Percentiles rank a stretch among this genome's conserved stretches.
These are phyloP conservation scores for Lepidostoma basale DNA, from an alignment of 1,140 invertebrate genomes.

Conservation along the genomic window DNA sequence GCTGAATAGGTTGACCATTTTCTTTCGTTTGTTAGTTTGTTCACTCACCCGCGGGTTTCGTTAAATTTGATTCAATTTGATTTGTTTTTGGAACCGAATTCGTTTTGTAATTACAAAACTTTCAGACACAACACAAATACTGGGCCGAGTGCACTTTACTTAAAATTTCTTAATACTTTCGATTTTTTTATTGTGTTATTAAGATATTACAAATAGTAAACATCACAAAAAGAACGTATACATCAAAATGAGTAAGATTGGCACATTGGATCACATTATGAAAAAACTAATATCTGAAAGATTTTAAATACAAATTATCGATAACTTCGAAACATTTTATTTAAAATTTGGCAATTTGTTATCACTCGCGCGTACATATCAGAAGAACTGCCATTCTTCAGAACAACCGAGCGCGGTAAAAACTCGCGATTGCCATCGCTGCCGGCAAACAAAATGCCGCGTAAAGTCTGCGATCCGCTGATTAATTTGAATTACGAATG, in stretches of 20 bases:
- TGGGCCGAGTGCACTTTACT: background rate
- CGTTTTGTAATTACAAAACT: conserved; percentile 5
- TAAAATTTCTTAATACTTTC: conserved; percentile 3
- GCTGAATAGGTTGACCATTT: conserved; percentile 43
- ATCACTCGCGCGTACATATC: too few relatives aligned
- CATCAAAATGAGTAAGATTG: background rate
- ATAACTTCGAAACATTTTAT: too few relatives aligned
- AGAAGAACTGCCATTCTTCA: too few relatives aligned
- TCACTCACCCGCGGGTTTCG: background rate
- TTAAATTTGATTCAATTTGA: background rate
- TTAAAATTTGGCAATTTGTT: background rate
- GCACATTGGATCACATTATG: background rate
- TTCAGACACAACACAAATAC: background rate
- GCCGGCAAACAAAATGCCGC: conserved; percentile 26
- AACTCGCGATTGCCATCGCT: background rate
- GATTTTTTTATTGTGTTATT: background rate
- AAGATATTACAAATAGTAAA: background rate
- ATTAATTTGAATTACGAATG: conserved; percentile 18
- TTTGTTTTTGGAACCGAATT: too few relatives aligned
- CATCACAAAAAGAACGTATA: background rate
- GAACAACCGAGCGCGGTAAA: too few relatives aligned
- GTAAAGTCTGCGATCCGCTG: conserved; percentile 20
- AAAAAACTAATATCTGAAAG: too few relatives aligned
- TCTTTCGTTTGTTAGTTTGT: conserved; percentile 7
- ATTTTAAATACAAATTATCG: too few relatives aligned